Evolutionary conservation across 2,113 vertebrate species (phyloP), one percentile per base, ranked within the genome.

Genomic region (Microcebus murinus): DNA sequence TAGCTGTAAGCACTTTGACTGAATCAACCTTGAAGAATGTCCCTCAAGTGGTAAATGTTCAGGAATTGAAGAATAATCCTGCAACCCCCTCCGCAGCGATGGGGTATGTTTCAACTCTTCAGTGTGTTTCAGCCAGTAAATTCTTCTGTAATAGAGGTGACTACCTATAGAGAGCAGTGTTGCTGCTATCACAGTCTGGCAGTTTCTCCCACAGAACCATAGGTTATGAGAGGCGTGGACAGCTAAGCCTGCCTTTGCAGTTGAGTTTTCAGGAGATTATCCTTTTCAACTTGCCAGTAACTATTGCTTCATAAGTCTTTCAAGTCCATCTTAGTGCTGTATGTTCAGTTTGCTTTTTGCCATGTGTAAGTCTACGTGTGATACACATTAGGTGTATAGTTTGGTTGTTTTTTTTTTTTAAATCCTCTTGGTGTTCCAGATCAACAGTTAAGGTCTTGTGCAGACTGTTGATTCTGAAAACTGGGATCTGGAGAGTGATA

Each of bases 11-110:
- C 92, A 95, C 99, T 0, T 97, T 99, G 98, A 99, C 99, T 0
- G 99, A 99, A 92, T 99, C 99, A 4, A 99, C 99, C 4, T 97
- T 99, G 98, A 99, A 99, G 96, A 99, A 97, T 0, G 99, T 99
- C 88, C 99, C 99, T 94, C 99, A 99, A 88, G 99, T 99, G 90
- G 99, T 99, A 52, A 99, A 99, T 6, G 98, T 99, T 29, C 99
- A 99, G 97, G 99, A 99, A 14, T 95, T 99, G 73, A 99, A 99
- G 94, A 99, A 98, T 45, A 98, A 98, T 25, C 97, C 98, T 0
- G 1, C 99, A 14, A 34, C 97, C 13, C 91, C 98, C 0, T 96
- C 98, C 8, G 85, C 98, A 0, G 98, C 98, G 0, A 97, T 99
- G 59, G 98, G 99, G 99, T 99, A 98, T 88, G 99, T 97, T 7